Evolutionary conservation across 2,113 vertebrate species (phyloP).

Genomic region (Nanorana parkeri): DNA sequence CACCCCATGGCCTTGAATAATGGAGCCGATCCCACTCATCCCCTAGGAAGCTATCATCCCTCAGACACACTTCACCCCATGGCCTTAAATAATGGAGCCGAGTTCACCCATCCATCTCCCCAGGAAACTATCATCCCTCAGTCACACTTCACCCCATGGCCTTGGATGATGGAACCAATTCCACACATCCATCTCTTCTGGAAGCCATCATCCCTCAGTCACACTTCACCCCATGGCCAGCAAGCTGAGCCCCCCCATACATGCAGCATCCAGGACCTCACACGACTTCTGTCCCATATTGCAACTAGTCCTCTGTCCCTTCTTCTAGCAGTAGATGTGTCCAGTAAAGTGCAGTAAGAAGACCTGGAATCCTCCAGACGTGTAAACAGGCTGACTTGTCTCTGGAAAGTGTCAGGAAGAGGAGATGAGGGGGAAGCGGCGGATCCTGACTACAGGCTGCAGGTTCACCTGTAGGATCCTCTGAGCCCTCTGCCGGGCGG

Average conservation of each 20-base stretch:
- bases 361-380: neutral
- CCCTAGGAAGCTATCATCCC: no score
- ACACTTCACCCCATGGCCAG: neutral
- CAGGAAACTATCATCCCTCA: no score
- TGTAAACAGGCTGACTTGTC: constrained; percentile 36
- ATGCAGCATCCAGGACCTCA: neutral
- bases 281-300: constrained; percentile 18
- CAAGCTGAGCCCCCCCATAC: neutral
- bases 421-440: constrained; percentile 68
- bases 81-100: no score
- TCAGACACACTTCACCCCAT: neutral
- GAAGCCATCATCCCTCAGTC: no score
- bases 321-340: constrained; percentile 40
- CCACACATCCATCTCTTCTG: no score
- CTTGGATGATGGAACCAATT: no score
- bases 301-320: constrained; percentile 11
- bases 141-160: no score
- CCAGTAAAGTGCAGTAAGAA: constrained; percentile 48
- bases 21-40: no score
- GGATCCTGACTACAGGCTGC: constrained; percentile 73
- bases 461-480: constrained; percentile 74
- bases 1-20: no score
- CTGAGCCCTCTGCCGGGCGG: constrained; percentile 67
- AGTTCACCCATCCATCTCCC: no score
- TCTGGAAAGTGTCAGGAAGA: constrained; percentile 61